Evolutionary conservation across 2,888 invertebrate species (phyloP).

Genomic region (Heteromurus nitidus): DNA sequence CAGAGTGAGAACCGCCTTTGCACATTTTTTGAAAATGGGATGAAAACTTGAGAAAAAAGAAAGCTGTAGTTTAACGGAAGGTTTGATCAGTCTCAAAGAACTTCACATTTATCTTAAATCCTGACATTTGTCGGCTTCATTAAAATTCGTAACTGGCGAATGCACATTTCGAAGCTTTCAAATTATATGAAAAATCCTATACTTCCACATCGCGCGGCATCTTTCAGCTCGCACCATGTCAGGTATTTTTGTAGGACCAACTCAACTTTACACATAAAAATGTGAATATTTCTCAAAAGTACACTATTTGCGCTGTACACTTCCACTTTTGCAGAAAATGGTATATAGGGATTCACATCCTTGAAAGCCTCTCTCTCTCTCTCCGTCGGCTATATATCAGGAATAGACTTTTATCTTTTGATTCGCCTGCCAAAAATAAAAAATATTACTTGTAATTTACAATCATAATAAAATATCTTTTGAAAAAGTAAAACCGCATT

Average conservation of each 20-base stretch:
- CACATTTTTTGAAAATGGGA: not conserved
- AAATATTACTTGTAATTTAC: not conserved
- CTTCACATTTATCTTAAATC: not conserved
- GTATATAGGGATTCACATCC: not conserved
- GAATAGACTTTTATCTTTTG: not conserved
- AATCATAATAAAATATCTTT: not conserved
- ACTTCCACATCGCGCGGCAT: too few species aligned
- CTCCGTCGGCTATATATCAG: not conserved
- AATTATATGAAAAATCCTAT: too few species aligned
- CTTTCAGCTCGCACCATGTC: constrained; percentile 21
- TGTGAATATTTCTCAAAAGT: too few species aligned
- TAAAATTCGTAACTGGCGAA: not conserved
- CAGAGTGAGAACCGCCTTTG: too few species aligned
- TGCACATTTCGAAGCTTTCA: not conserved
- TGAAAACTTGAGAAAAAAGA: not conserved
- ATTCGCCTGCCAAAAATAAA: not conserved
- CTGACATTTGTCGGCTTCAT: constrained; percentile 2
- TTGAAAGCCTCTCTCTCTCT: not conserved
- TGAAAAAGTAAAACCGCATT: not conserved
- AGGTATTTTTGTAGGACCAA: not conserved
- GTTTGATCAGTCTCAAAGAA: not conserved
- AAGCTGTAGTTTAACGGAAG: not conserved
- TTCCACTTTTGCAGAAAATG: not conserved
- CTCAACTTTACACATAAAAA: not conserved
- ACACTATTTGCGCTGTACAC: too few species aligned